Evolutionary conservation across 2,113 vertebrate species (phyloP).

Genomic region (Azemiops feae): DNA sequence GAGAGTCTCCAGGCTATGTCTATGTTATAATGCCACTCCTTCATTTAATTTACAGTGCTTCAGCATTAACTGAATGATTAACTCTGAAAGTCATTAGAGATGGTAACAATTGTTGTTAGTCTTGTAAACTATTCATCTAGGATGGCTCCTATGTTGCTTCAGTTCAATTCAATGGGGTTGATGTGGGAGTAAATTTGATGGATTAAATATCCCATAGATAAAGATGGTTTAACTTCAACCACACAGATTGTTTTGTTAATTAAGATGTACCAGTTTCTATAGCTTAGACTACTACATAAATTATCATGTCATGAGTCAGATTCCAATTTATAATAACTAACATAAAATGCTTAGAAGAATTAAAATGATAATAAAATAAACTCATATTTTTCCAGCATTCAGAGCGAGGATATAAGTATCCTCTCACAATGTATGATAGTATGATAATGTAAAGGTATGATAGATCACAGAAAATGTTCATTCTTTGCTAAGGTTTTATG

Average conservation of each 20-base stretch:
- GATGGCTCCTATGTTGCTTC: not conserved
- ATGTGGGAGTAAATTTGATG: not conserved
- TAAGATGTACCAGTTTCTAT: not conserved
- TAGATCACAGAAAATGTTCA: not conserved
- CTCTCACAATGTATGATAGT: not conserved
- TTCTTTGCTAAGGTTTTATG: not conserved
- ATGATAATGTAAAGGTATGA: not conserved
- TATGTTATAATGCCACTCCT: conserved; percentile 4
- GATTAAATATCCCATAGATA: not conserved
- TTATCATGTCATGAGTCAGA: not conserved
- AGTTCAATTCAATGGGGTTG: not conserved
- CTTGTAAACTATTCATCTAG: not conserved
- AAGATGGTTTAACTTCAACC: not conserved
- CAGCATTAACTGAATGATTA: conserved; percentile 33
- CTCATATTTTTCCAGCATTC: not conserved
- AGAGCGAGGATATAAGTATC: not conserved
- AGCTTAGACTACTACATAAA: not conserved
- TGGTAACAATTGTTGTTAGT: too few relatives aligned
- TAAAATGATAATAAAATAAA: not conserved
- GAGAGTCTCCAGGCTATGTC: conserved; percentile 28
- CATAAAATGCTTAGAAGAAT: not conserved
- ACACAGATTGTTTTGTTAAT: not conserved
- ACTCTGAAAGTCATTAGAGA: too few relatives aligned
- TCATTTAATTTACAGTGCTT: not conserved
- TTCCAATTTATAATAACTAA: not conserved